phyloP scores from a whole-genome alignment of 35 echinoderm and acorn worm species.

The Apostichopus parvimensis region DNA sequence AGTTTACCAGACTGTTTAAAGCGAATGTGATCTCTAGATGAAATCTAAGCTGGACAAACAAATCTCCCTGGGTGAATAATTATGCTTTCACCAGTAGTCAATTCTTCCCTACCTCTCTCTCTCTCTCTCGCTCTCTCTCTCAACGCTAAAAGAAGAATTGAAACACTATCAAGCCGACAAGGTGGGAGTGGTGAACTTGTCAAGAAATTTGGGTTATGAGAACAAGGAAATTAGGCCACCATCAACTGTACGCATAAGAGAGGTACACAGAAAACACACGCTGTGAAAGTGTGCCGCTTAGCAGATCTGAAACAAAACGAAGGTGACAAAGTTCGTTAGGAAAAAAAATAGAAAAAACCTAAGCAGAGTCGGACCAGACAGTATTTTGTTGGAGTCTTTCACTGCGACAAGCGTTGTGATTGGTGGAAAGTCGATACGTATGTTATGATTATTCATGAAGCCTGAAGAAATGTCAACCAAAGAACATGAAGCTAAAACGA shows the following conservation, averaged over 20 bases:
- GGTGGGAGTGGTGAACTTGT: constrained; percentile 37
- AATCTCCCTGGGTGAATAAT: constrained; percentile 32
- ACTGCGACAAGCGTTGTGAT: background rate
- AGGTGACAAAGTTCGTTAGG: constrained; percentile 16
- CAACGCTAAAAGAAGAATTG: constrained; percentile 1
- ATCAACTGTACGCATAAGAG: background rate
- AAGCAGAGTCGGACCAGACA: background rate
- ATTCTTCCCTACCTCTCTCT: background rate
- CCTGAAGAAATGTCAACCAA: too few relatives aligned
- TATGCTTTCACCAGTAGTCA: background rate
- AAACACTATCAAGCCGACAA: constrained; percentile 21
- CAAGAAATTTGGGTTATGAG: constrained; percentile 48
- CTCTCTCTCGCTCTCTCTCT: background rate
- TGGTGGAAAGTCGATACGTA: background rate
- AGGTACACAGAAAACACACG: constrained; percentile 19
- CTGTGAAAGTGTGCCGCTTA: constrained; percentile 40
- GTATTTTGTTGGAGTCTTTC: background rate
- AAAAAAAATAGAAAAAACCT: background rate
- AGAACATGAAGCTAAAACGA: too few relatives aligned
- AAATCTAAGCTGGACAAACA: constrained; percentile 41
- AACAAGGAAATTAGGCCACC: constrained; percentile 45
- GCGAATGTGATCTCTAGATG: constrained; percentile 3
- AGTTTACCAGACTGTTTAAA: background rate
- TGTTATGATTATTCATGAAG: background rate
- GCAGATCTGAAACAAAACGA: constrained; percentile 5